Evolutionary conservation across 2,113 vertebrate species (phyloP), one percentile per base, ranked within the genome.

Genomic region (Vireo altiloquus): DNA sequence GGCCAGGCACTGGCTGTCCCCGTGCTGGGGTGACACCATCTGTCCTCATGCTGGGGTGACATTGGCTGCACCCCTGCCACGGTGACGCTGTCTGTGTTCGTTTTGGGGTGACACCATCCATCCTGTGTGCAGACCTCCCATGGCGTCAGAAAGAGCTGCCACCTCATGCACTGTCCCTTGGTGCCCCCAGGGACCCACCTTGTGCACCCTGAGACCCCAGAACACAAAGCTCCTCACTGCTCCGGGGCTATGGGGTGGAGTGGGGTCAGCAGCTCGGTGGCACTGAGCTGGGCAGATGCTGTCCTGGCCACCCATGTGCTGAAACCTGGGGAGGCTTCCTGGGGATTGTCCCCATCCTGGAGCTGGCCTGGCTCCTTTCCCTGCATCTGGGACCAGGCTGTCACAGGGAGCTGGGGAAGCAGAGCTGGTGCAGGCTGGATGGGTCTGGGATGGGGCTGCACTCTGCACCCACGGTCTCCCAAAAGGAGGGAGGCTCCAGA

Each of bases 181-280:
- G 11, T 64, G 31, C 27, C 12, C 50, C 46, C 8, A 1, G 33
- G 14, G 33, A n/a, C 57, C 52, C 31, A 1, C 3, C 6, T 5
- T 4, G 11, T 74, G 30, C 30, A 15, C n/a, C 30, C 13, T 3
- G 1, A 33, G 13, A 7, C 9, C 24, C 8, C 77, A 9, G 49
- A 11, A 18, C 37, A 25, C 65, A 40, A 6, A 57, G 1, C 22
- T 12, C 57, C 3, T 2, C n/a, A 0, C 12, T 4, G 63, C 3
- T 0, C 31, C 0, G 44, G 16, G 56, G 35, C 50, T 39, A 31
- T 0, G 11, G 10, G 0, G 0, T 4, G 5, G 53, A 4, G 31
- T 7, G 8, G 70, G 23, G 3, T 31, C 57, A 50, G 79, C 71
- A 72, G 46, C 87, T 82, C 0, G 1, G 33, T 25, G 57, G 33